A percentile compares a stretch with the other conserved stretches of the same genome.
Evolutionary conservation across 1,140 invertebrate genomes (phyloP).

Genomic region (Eriosoma lanigerum): DNA sequence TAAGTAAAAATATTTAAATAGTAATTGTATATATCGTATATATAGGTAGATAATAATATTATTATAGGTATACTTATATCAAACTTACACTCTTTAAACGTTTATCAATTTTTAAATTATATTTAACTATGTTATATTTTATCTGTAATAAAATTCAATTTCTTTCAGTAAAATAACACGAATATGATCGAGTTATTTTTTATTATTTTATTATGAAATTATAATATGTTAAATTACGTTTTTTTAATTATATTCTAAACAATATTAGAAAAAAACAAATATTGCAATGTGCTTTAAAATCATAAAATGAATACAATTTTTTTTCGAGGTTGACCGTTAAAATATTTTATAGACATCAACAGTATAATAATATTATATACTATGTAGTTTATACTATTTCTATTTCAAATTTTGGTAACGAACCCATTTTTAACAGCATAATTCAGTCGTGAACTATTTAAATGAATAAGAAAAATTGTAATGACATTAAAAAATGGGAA

Average conservation of each 20-base stretch:
- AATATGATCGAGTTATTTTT: background rate
- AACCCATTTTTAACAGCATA: constrained; percentile 1
- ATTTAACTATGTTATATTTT: background rate
- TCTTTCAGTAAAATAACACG: background rate
- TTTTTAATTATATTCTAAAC: background rate
- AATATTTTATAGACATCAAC: background rate
- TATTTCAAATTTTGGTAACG: background rate
- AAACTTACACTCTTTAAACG: too few species aligned
- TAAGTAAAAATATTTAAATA: too few species aligned
- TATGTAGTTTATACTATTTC: background rate
- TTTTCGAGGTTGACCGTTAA: background rate
- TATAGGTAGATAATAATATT: too few species aligned
- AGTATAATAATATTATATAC: too few species aligned
- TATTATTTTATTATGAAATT: background rate
- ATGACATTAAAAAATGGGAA: too few species aligned
- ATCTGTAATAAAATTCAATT: background rate
- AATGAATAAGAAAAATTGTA: too few species aligned
- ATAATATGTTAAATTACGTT: background rate
- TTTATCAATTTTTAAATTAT: background rate
- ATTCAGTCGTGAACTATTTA: background rate
- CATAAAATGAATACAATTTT: background rate
- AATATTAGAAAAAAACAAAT: background rate
- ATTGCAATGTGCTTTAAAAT: constrained; percentile 6
- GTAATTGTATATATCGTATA: too few species aligned
- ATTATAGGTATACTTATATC: too few species aligned